Percentiles rank a stretch among this genome's conserved stretches.
Conservation (phyloP, 2,797 vertebrate species). For the Aplochiton taeniatus region DNA sequence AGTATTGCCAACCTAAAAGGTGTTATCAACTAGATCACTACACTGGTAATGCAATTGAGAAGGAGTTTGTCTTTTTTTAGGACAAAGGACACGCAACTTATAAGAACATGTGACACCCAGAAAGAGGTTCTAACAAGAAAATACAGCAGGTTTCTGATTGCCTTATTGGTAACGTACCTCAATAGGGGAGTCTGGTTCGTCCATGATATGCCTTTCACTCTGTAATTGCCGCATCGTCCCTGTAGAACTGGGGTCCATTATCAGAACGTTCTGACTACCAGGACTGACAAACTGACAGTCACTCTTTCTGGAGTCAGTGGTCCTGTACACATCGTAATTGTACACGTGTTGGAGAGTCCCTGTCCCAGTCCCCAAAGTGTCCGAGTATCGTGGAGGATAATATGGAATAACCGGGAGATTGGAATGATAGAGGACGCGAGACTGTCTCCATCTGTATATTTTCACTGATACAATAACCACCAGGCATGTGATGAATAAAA, state of each 20-base stretch:
- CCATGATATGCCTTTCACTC: conserved; percentile 24
- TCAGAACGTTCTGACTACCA: conserved; percentile 16
- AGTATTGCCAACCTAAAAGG: too few species aligned
- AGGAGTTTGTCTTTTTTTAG: too few species aligned
- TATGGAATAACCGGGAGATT: conserved; percentile 52
- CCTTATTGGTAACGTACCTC: neutral
- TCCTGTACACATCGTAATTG: conserved; percentile 44
- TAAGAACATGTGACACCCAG: conserved; percentile 15
- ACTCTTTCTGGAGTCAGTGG: conserved; percentile 40
- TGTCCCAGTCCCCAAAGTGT: conserved; percentile 42
- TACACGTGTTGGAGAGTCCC: conserved; percentile 47
- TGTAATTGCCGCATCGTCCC: conserved; percentile 21
- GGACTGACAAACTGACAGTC: neutral
- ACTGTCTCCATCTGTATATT: conserved; percentile 61
- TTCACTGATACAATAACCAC: conserved; percentile 65
- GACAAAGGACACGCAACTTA: too few species aligned
- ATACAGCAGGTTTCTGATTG: neutral
- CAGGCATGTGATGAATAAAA: conserved; percentile 61
- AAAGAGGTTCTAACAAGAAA: neutral
- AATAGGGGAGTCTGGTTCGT: conserved; percentile 49
- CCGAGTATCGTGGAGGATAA: conserved; percentile 50
- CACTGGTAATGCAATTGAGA: too few species aligned
- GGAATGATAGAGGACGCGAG: conserved; percentile 43
- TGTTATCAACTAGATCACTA: too few species aligned
- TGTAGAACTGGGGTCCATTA: conserved; percentile 19